These are phyloP conservation scores for Callorhinus ursinus DNA, from an alignment of 2,113 vertebrate species.

Conservation along the genomic window DNA sequence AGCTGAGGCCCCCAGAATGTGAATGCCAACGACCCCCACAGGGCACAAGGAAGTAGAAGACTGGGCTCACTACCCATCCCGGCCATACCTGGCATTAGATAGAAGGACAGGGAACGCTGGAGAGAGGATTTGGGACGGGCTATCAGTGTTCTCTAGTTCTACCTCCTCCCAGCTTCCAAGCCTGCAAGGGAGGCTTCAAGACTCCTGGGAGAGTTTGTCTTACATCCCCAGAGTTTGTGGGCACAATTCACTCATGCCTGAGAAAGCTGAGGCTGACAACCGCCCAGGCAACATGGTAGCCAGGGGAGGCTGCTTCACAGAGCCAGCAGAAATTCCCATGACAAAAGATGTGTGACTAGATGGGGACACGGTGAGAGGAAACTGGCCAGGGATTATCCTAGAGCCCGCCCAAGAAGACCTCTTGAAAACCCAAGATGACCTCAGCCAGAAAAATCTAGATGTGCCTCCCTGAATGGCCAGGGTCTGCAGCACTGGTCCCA, in stretches of 20 bases:
- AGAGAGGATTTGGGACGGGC: not conserved
- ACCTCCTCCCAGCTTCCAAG: not conserved
- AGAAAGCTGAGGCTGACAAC: not conserved
- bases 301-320: not conserved
- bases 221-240: not conserved
- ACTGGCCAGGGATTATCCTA: not conserved
- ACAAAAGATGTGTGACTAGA: too few species aligned
- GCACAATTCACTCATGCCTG: not conserved
- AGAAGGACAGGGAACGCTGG: not conserved
- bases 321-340: not conserved
- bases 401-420: not conserved
- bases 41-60: not conserved
- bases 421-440: not conserved
- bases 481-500: not conserved
- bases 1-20: not conserved
- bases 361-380: too few species aligned
- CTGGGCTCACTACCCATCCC: too few species aligned
- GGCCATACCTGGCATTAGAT: not conserved
- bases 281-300: rapidly evolving
- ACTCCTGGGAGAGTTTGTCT: not conserved
- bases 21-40: rapidly evolving
- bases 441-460: not conserved
- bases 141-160: not conserved
- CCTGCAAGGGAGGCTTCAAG: not conserved
- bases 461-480: not conserved